Evolutionary conservation across 2,113 vertebrate species (phyloP).

Genomic region (Calyptommatus sinebrachiatus): DNA sequence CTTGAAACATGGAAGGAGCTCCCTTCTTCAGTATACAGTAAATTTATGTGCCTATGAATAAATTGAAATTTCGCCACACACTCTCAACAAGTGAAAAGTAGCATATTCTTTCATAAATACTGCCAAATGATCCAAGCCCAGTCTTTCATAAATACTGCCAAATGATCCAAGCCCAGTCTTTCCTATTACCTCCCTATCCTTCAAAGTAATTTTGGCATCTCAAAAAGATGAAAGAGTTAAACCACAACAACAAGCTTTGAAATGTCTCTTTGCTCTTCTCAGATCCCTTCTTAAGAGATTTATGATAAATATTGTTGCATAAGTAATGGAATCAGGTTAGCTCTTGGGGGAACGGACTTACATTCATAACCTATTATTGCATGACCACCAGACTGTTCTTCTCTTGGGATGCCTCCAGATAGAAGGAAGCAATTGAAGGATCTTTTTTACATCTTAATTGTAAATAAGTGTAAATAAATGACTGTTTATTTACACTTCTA

Average conservation of each 20-base stretch:
- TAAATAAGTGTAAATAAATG: too few relatives aligned
- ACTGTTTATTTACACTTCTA: too few relatives aligned
- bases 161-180: background rate
- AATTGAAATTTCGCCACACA: background rate
- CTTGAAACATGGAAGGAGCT: background rate
- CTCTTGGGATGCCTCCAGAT: background rate
- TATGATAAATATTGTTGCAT: background rate
- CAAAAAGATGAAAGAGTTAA: background rate
- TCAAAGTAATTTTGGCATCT: background rate
- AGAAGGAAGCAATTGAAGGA: too few relatives aligned
- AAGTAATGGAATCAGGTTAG: background rate
- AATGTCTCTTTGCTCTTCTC: background rate
- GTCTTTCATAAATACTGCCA: background rate
- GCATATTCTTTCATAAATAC: background rate
- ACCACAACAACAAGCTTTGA: background rate
- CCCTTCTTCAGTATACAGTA: background rate
- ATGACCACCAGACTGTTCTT: background rate
- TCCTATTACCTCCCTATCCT: background rate
- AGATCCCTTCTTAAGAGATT: background rate
- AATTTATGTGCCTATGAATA: background rate
- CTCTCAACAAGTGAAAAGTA: background rate
- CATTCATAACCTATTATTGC: background rate
- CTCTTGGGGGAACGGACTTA: background rate
- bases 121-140: background rate
- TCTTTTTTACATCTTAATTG: too few relatives aligned